These are phyloP conservation scores for Hyalella azteca DNA, from an alignment of 2,888 invertebrate genomes.

Conservation along the genomic window DNA sequence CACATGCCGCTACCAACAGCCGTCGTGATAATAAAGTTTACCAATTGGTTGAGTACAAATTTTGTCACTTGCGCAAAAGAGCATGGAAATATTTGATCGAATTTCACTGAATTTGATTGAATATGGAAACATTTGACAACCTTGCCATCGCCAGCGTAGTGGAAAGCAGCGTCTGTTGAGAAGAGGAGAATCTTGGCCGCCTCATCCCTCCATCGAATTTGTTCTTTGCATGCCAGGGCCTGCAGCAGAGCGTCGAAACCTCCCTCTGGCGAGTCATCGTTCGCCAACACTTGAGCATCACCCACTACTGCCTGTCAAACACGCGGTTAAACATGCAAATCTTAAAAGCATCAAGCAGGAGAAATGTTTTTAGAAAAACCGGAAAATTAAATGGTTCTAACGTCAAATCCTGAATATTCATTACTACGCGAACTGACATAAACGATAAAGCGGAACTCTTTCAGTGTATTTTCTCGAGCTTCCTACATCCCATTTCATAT, in stretches of 20 bases:
- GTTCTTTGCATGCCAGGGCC: constrained; percentile 85
- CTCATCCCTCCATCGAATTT: constrained; percentile 93
- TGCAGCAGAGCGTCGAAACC: constrained; percentile 99
- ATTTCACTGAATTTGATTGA: too few relatives aligned
- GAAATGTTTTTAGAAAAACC: neutral
- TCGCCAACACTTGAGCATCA: constrained; percentile 88
- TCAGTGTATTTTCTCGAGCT: neutral
- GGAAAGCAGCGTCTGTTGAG: constrained; percentile 98
- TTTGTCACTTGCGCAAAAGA: too few relatives aligned
- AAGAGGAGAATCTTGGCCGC: constrained; percentile 93
- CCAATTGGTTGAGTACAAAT: too few relatives aligned
- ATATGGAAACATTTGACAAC: too few relatives aligned
- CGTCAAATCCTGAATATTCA: neutral
- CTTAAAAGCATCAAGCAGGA: neutral
- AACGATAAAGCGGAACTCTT: neutral
- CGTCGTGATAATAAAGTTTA: too few relatives aligned
- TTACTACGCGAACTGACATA: neutral
- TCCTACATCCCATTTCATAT: neutral
- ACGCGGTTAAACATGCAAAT: neutral
- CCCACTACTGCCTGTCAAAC: constrained; percentile 67
- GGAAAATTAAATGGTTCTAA: neutral
- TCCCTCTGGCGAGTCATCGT: constrained; percentile 97
- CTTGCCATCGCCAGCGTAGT: constrained; percentile 99
- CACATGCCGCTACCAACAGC: too few relatives aligned
- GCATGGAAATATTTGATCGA: too few relatives aligned